Conservation (phyloP, 1,140 invertebrate genomes). For the Drosophila lini region DNA sequence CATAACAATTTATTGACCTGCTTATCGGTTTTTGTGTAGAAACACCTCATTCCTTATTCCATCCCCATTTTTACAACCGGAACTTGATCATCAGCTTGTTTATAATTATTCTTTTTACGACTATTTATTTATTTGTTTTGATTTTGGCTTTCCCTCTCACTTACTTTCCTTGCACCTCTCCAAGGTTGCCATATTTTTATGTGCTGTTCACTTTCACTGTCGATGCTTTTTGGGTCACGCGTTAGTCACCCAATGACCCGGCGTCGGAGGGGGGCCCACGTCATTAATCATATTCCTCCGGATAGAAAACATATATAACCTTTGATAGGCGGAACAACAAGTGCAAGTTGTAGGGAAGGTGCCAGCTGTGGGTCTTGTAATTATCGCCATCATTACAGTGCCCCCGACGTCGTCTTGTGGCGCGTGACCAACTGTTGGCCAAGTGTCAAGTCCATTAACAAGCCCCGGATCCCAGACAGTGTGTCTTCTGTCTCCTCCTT, state of each 20-base stretch:
- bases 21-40: conserved; percentile 5
- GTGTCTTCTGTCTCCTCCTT: neutral
- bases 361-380: conserved; percentile 49
- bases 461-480: conserved; percentile 25
- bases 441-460: conserved; percentile 61
- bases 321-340: conserved; percentile 26
- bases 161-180: conserved; percentile 36
- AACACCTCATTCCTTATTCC: conserved; percentile 1
- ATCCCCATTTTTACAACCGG: conserved; percentile 10
- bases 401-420: conserved; percentile 17
- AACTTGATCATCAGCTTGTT: conserved; percentile 17
- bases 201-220: conserved; percentile 60
- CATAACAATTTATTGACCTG: conserved; percentile 11
- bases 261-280: conserved; percentile 5
- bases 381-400: conserved; percentile 29
- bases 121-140: conserved; percentile 28
- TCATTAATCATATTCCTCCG: conserved; percentile 47
- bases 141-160: conserved; percentile 36
- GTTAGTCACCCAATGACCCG: conserved; percentile 33
- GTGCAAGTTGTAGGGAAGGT: conserved; percentile 40
- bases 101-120: conserved; percentile 29
- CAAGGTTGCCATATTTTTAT: conserved; percentile 30
- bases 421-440: conserved; percentile 52
- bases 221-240: conserved; percentile 54
- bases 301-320: conserved; percentile 30